Percentiles rank a stretch among this genome's conserved stretches.
These are phyloP conservation scores for Strigamia transsilvanica DNA, from an alignment of 2,888 invertebrate species.

Conservation along the genomic window DNA sequence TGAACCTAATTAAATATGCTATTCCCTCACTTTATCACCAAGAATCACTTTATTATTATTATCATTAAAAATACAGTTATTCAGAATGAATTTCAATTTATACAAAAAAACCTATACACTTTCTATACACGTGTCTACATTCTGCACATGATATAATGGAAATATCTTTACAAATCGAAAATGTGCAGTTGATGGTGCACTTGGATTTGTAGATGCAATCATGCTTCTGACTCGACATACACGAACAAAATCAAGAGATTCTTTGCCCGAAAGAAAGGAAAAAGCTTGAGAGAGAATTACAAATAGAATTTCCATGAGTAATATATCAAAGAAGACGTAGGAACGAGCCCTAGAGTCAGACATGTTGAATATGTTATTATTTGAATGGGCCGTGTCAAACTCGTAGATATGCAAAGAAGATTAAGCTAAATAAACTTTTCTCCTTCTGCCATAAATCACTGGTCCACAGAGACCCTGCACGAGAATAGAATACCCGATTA, in stretches of 20 bases:
- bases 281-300: slow-evolving; percentile 2
- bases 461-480: not conserved
- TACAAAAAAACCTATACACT: not conserved
- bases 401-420: slow-evolving; percentile 45
- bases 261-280: slow-evolving; percentile 22
- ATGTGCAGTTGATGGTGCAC: not conserved
- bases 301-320: slow-evolving; percentile 43
- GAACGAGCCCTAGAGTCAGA: slow-evolving; percentile 32
- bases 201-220: slow-evolving; percentile 30
- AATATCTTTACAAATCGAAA: not conserved
- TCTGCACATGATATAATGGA: too few species aligned
- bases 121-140: too few species aligned
- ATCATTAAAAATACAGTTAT: not conserved
- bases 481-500: slow-evolving; percentile 24
- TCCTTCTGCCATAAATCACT: slow-evolving; percentile 38
- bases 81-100: not conserved
- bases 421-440: slow-evolving; percentile 31
- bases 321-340: not conserved
- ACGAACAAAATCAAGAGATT: slow-evolving; percentile 29
- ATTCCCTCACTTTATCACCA: slow-evolving; percentile 45
- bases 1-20: slow-evolving; percentile 51
- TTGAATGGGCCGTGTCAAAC: slow-evolving; percentile 41
- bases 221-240: slow-evolving; percentile 16
- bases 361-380: slow-evolving; percentile 49
- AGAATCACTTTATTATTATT: slow-evolving; percentile 43